These are phyloP conservation scores for Colaptes auratus DNA, from an alignment of 2,113 vertebrate species.

Conservation along the genomic window DNA sequence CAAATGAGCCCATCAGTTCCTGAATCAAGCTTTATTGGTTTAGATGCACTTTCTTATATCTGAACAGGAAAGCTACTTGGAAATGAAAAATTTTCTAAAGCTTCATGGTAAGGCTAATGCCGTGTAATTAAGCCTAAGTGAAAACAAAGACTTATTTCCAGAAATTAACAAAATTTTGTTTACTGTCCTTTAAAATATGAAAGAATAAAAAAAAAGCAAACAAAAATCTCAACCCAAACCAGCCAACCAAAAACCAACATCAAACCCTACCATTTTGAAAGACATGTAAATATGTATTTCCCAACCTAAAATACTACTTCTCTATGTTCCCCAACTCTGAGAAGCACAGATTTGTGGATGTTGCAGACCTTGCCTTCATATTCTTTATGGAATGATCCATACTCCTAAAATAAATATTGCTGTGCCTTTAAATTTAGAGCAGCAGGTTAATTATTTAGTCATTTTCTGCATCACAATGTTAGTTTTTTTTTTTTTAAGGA, in stretches of 20 bases:
- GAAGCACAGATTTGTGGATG: not conserved
- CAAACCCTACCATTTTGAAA: not conserved
- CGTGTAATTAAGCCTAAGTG: not conserved
- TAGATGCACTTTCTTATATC: constrained; percentile 44
- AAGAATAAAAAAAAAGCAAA: not conserved
- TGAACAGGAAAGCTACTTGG: constrained; percentile 36
- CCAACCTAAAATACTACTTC: not conserved
- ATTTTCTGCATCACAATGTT: not conserved
- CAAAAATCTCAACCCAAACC: not conserved
- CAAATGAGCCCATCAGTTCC: constrained; percentile 60
- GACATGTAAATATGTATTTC: not conserved
- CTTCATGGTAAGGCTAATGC: constrained; percentile 6
- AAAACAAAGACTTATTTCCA: not conserved
- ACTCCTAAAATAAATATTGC: not conserved
- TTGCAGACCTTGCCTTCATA: not conserved
- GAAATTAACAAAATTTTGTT: not conserved
- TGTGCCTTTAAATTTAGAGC: not conserved
- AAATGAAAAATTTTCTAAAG: constrained; percentile 10
- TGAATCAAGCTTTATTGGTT: constrained; percentile 68
- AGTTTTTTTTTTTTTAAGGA: no score
- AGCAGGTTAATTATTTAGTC: not conserved
- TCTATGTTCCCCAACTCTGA: not conserved
- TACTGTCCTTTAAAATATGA: not conserved
- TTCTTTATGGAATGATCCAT: not conserved
- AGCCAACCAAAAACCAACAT: not conserved